These are phyloP conservation scores for Tamias sibiricus DNA, from an alignment of 2,113 vertebrate genomes.

Conservation along the genomic window DNA sequence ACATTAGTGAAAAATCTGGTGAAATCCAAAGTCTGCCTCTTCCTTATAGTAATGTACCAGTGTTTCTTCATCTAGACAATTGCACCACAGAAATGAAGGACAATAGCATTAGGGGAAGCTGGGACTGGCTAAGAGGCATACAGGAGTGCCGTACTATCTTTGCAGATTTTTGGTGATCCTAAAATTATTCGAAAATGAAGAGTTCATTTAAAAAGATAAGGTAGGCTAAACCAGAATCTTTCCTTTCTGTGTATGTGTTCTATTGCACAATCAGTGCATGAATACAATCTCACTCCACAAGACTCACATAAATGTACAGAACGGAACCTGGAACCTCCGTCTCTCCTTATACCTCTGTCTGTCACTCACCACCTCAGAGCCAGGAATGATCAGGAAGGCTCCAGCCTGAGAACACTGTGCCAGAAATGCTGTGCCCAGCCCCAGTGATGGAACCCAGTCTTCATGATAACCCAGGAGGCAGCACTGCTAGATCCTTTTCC, in stretches of 20 bases:
- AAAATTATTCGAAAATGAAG: constrained; percentile 3
- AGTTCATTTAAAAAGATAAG: constrained; percentile 2
- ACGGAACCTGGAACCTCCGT: neutral
- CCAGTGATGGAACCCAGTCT: neutral
- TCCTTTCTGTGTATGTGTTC: neutral
- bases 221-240: neutral
- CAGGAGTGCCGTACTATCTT: neutral
- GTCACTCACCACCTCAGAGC: neutral
- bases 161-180: neutral
- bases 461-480: neutral
- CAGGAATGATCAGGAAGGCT: neutral
- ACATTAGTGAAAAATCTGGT: neutral
- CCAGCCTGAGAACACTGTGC: neutral
- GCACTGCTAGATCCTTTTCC: neutral
- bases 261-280: neutral
- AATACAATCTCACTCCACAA: neutral
- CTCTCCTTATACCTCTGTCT: neutral
- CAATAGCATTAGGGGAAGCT: neutral
- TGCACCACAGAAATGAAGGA: neutral
- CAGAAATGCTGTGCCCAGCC: neutral
- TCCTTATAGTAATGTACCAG: neutral
- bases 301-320: neutral
- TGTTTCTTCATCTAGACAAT: neutral
- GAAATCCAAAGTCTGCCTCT: neutral
- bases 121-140: neutral